Base-by-base conservation (phyloP, 2,888 invertebrate genomes). In the Eledona agricola region DNA sequence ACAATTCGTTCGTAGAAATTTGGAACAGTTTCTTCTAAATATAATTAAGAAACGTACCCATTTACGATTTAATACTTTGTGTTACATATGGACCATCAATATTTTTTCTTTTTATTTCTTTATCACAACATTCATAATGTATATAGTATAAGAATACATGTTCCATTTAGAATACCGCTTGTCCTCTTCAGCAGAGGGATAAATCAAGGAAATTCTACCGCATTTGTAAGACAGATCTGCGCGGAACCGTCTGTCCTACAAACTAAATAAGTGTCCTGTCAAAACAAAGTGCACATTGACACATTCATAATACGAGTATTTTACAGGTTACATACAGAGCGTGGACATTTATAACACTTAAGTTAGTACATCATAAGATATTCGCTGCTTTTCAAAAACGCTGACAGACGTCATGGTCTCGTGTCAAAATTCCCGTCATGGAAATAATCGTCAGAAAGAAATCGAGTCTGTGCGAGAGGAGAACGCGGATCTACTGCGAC, bases 161-260 rank as follows among this genome's bases (percentile, higher is more conserved):
- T 55, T 64, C 68, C 66, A 70, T 71, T 71, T 71, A 71, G 71
- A 71, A 71, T 71, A 67, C 63, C 69, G 71, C 71, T 71, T 69
- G 63, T 58, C 59, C 67, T 55, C 55, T 55, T 51, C 46, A 45
- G 51, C 51, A 51, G 51, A 62, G 58, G 58, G 56, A 59, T 53
- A 58, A 63, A 59, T 51, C 38, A 55, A 49, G 37, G 58, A 53
- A 50, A 55, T 40, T 22, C 37, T 50, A 28, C 10, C 47, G 26
- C 13, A 13, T 34, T 55, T 37, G 43, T 47, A 32, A 23, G 51
- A 31, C 28, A 42, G 46, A 35, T 28, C 9, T 13, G 3, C 1
- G 10, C 6, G 11, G 7, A 38, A 22, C n/a, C n/a, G n/a, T 29
- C 51, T 23, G 45, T 5, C 43, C 23, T 26, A 46, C 46, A 51